Evolutionary conservation across 2,113 vertebrate species (phyloP).

Genomic region (Amblyornis subalaris): DNA sequence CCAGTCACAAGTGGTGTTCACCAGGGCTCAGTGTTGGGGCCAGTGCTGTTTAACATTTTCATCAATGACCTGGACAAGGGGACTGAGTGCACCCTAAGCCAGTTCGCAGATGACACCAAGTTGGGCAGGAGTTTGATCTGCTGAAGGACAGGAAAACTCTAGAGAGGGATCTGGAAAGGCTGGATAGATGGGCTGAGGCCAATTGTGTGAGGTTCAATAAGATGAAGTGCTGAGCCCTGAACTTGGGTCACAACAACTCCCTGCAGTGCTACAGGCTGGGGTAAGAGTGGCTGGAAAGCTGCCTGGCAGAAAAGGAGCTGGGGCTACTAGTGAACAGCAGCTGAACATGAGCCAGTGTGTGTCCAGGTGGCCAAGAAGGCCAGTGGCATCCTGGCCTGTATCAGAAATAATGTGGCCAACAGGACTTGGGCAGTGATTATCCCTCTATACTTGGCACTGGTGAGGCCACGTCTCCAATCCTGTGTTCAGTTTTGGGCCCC

Average conservation of each 20-base stretch:
- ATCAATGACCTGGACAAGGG: not conserved
- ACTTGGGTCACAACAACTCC: not conserved
- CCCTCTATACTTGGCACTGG: not conserved
- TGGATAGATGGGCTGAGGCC: not conserved
- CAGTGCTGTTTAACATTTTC: not conserved
- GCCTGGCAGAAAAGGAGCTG: fast-evolving
- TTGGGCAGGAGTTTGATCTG: not conserved
- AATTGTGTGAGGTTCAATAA: not conserved
- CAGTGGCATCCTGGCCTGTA: not conserved
- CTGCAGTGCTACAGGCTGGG: not conserved
- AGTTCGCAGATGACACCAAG: not conserved
- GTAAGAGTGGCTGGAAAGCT: not conserved
- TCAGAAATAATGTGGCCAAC: not conserved
- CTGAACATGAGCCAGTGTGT: not conserved
- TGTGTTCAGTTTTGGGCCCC: not conserved
- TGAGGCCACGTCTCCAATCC: not conserved
- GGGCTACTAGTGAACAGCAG: not conserved
- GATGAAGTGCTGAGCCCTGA: not conserved
- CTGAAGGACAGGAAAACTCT: not conserved
- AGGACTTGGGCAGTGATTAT: not conserved
- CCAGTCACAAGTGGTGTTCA: not conserved
- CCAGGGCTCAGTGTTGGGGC: not conserved
- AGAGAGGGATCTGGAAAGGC: not conserved
- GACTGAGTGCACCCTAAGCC: fast-evolving
- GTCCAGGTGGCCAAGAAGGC: not conserved